phyloP scores from a whole-genome alignment of 2,888 invertebrate species.

The Adelphocoris suturalis region DNA sequence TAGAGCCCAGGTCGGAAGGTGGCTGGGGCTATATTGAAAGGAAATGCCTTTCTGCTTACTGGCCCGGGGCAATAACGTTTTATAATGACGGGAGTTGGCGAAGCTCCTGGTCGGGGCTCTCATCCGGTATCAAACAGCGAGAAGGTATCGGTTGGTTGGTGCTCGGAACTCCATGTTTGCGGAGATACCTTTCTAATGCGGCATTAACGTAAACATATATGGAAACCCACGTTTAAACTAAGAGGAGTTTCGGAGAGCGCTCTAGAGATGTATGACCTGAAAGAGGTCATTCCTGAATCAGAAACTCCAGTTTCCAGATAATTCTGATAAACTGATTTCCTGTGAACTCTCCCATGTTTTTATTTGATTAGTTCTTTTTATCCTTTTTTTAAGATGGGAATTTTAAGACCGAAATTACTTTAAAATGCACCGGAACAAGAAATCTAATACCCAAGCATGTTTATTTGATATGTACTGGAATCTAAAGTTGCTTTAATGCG shows the following conservation, averaged over 20 bases:
- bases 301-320: no score
- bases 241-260: not conserved
- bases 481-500: no score
- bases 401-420: no score
- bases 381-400: no score
- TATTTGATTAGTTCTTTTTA: no score
- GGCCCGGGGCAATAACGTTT: slow-evolving; percentile 19
- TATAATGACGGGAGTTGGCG: slow-evolving; percentile 16
- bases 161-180: not conserved
- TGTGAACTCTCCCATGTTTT: no score
- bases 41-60: slow-evolving; percentile 29
- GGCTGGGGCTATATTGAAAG: slow-evolving; percentile 35
- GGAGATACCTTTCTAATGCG: not conserved
- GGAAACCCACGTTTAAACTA: not conserved
- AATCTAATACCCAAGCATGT: no score
- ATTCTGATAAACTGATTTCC: no score
- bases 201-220: not conserved
- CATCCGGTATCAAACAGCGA: not conserved
- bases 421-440: no score
- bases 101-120: slow-evolving; percentile 16
- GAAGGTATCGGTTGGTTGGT: not conserved
- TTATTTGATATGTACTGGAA: no score
- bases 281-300: no score
- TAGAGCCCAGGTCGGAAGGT: slow-evolving; percentile 37
- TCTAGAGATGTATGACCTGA: no score